Percentiles rank a stretch among this genome's conserved stretches.
Conservation (phyloP, 2,113 vertebrate genomes). For the Elgaria multicarinata region DNA sequence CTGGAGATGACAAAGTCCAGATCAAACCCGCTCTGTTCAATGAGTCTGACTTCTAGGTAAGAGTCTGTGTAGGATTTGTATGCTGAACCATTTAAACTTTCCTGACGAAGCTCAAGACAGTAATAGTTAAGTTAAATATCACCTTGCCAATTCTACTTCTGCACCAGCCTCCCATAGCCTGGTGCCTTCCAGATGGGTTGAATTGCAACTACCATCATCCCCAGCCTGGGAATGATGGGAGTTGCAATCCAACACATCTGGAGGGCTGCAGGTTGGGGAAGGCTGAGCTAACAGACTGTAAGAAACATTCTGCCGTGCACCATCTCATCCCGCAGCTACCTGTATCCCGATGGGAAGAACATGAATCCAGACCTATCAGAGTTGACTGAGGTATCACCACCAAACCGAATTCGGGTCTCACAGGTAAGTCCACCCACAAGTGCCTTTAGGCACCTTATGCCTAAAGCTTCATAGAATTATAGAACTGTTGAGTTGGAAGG, state of each 20-base stretch:
- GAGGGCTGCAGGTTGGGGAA: background rate
- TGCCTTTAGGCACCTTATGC: too few species aligned
- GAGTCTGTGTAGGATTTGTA: background rate
- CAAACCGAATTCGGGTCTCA: constrained; percentile 69
- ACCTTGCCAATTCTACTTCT: too few species aligned
- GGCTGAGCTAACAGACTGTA: background rate
- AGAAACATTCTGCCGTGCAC: background rate
- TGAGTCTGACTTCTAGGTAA: too few species aligned
- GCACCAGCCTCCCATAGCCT: too few species aligned
- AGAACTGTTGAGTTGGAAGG: too few species aligned
- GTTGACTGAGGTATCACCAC: constrained; percentile 58
- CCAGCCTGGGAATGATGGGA: background rate
- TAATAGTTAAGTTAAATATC: background rate
- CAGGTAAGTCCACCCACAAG: constrained; percentile 54
- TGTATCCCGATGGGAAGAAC: constrained; percentile 42
- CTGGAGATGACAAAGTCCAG: too few species aligned
- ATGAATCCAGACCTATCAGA: constrained; percentile 71
- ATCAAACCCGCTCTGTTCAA: background rate
- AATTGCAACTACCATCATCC: too few species aligned
- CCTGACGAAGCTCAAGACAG: background rate
- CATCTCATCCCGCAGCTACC: background rate
- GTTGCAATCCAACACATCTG: background rate
- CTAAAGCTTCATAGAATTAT: too few species aligned
- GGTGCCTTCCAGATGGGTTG: too few species aligned
- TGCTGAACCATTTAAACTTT: background rate